Conservation (phyloP, 2,888 invertebrate genomes). For the Schizaphis graminum region DNA sequence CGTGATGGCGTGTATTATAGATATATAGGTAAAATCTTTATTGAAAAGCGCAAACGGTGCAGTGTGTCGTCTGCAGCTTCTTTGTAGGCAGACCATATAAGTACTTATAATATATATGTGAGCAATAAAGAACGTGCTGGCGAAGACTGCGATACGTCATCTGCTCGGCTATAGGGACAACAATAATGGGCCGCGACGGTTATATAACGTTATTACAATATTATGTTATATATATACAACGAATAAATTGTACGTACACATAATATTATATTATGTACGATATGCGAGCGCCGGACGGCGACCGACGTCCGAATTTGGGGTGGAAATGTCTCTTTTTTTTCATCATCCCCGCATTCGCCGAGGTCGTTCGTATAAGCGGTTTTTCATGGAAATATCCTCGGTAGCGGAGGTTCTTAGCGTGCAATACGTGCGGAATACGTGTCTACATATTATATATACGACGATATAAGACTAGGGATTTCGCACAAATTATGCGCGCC, state of each 20-base stretch:
- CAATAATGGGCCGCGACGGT: background rate
- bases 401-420: background rate
- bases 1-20: background rate
- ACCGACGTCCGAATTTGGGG: background rate
- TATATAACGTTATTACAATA: background rate
- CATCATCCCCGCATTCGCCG: background rate
- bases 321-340: background rate
- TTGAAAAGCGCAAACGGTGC: background rate
- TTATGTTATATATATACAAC: background rate
- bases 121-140: background rate
- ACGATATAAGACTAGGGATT: slow-evolving; percentile 39
- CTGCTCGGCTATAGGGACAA: background rate
- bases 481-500: slow-evolving; percentile 28
- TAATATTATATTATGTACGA: background rate
- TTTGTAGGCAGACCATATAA: background rate
- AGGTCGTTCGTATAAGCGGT: background rate
- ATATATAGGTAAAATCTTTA: background rate
- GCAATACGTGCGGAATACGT: background rate
- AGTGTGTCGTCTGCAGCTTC: background rate
- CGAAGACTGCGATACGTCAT: background rate
- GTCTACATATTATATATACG: background rate
- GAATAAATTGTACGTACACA: background rate
- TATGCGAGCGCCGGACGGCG: background rate
- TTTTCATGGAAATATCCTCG: background rate
- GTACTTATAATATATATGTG: background rate